phyloP scores from a whole-genome alignment of 2,113 vertebrate genomes.

The Peucedramus taeniatus region DNA sequence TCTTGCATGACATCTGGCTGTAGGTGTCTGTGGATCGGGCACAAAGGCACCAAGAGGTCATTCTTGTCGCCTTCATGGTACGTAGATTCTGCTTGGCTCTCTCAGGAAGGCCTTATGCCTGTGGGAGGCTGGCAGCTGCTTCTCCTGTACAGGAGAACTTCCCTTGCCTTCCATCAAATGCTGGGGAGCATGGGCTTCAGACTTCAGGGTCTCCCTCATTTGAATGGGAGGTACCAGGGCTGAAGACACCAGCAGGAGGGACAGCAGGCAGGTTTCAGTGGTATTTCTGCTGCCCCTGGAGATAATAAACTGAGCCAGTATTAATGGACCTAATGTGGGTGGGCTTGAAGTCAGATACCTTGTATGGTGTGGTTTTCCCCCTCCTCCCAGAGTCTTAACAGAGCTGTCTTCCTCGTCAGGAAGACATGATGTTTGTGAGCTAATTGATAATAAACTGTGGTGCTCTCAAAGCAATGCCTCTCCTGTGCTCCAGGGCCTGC shows the following conservation, averaged over 20 bases:
- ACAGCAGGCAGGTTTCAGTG: background rate
- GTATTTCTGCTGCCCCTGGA: background rate
- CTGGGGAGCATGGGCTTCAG: background rate
- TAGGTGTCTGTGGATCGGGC: background rate
- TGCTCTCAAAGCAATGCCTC: background rate
- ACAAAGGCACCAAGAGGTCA: fast-evolving
- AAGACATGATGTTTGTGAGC: constrained; percentile 17
- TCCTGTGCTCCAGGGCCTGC: background rate
- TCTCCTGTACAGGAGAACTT: background rate
- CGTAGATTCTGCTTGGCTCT: background rate
- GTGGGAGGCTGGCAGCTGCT: background rate
- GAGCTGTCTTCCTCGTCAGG: constrained; percentile 33
- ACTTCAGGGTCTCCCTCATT: background rate
- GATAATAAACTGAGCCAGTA: background rate
- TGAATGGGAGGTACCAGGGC: background rate
- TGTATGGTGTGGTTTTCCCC: background rate
- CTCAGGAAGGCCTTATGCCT: background rate
- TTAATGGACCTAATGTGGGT: background rate
- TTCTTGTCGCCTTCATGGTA: background rate
- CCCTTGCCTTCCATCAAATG: background rate
- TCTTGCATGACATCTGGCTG: background rate
- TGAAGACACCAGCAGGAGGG: background rate
- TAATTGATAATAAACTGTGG: constrained; percentile 35
- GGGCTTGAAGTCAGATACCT: constrained; percentile 39
- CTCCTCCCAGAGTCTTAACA: background rate